Evolutionary conservation across 2,888 invertebrate genomes (phyloP), one percentile per base, ranked within the genome.

Genomic region (Cancer borealis): DNA sequence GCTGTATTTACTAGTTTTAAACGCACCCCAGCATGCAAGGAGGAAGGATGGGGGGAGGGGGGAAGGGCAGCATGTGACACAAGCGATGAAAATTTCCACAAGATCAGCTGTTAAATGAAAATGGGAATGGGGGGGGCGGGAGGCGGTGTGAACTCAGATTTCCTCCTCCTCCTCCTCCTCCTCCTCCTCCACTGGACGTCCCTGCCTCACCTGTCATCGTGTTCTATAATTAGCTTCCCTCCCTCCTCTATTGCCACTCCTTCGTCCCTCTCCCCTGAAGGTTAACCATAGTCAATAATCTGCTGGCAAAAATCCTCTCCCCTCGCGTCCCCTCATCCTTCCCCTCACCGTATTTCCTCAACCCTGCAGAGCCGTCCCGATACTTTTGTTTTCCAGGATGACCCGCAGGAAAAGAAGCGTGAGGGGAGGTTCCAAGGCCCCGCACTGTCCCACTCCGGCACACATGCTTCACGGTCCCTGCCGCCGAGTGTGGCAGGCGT

Each of bases 61-160:
- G 30, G 8, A 4, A 21, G 10, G 1, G 79, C 1, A 30, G 30
- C 30, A 30, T 26, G 79, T 26, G 30, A 79, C 79, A 79, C 30
- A 12, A 30, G 79, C 30, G 30, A 12, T 10, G 79, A 79, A 54
- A 30, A 30, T n/a, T 21, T 66, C 6, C 66, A 66, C 3, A 0
- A 66, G n/a, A 66, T 66, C 66, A 66, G 66, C 21, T 66, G 66
- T n/a, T 66, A n/a, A 79, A 79, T 30, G 30, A 79, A 79, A 79
- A 79, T 30, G 8, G 30, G 30, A 10, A 10, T 8, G 79, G 30
- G 79, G 30, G 30, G 12, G 10, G 73, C 1, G n/a, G 12, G 73
- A 6, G 26, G 6, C 73, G 6, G 21, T 73, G 79, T 30, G 79
- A 54, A 14, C 54, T 17, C 54, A 54, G 17, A 54, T 54, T n/a